Evolutionary conservation across 2,888 invertebrate genomes (phyloP).

Genomic region (Eupeodes latifasciatus): DNA sequence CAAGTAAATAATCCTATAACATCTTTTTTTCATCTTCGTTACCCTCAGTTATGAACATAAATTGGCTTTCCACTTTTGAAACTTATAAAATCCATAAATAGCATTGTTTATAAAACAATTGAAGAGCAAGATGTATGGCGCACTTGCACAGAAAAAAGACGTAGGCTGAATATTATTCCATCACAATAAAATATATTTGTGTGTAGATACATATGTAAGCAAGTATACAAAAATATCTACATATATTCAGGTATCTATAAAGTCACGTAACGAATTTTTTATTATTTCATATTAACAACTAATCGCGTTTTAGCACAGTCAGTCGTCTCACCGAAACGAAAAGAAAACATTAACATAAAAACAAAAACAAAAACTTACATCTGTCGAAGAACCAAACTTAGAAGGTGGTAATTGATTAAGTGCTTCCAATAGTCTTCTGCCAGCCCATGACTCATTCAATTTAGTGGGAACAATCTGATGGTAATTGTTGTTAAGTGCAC

Average conservation of each 20-base stretch:
- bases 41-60: too few species aligned
- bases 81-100: background rate
- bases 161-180: constrained; percentile 25
- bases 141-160: constrained; percentile 1
- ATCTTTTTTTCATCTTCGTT: too few species aligned
- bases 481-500: constrained; percentile 82
- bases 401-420: constrained; percentile 82
- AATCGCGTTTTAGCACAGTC: constrained; percentile 50
- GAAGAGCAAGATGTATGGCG: background rate
- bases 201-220: too few species aligned
- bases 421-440: constrained; percentile 85
- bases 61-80: background rate
- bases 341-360: constrained; percentile 8
- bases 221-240: too few species aligned
- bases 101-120: background rate
- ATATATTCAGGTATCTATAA: too few species aligned
- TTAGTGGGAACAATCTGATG: constrained; percentile 83
- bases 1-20: too few species aligned
- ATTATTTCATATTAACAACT: constrained; percentile 51
- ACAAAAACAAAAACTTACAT: constrained; percentile 77
- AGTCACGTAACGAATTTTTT: constrained; percentile 60
- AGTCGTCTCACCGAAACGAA: constrained; percentile 40
- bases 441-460: constrained; percentile 87
- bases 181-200: background rate
- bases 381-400: constrained; percentile 78